Evolutionary conservation across 2,113 vertebrate genomes (phyloP).

Genomic region (Notothenia coriiceps): DNA sequence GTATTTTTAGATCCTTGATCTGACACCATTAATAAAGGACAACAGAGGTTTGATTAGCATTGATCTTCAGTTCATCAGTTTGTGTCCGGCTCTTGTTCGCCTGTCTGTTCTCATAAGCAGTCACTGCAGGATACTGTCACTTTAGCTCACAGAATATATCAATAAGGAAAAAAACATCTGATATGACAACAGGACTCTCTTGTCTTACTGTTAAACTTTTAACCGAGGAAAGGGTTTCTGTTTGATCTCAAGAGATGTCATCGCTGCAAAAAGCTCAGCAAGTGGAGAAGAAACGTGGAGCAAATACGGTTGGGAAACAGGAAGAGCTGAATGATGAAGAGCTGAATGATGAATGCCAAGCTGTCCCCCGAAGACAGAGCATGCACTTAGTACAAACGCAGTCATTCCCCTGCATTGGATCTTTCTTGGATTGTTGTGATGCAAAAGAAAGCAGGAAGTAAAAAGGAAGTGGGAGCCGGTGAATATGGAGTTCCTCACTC

Average conservation of each 20-base stretch:
- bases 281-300: slow-evolving; percentile 8
- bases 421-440: slow-evolving; percentile 25
- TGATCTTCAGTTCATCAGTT: slow-evolving; percentile 18
- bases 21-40: neutral
- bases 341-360: slow-evolving; percentile 60
- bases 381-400: slow-evolving; percentile 27
- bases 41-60: neutral
- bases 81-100: slow-evolving; percentile 24
- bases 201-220: slow-evolving; percentile 19
- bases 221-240: slow-evolving; percentile 13
- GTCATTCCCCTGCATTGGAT: slow-evolving; percentile 28
- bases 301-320: slow-evolving; percentile 38
- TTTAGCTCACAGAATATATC: slow-evolving; percentile 1
- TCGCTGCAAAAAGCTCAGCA: slow-evolving; percentile 26
- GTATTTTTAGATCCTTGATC: neutral
- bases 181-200: slow-evolving; percentile 30
- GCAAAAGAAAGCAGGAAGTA: slow-evolving; percentile 32
- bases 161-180: slow-evolving; percentile 18
- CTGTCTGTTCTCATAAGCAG: slow-evolving; percentile 30
- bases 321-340: slow-evolving; percentile 63
- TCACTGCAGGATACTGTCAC: slow-evolving; percentile 32
- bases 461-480: slow-evolving; percentile 20
- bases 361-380: slow-evolving; percentile 50
- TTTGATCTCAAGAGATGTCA: slow-evolving; percentile 50
- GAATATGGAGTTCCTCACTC: slow-evolving; percentile 32